phyloP scores from a whole-genome alignment of 2,888 invertebrate species.

The Torymus tubicola region DNA sequence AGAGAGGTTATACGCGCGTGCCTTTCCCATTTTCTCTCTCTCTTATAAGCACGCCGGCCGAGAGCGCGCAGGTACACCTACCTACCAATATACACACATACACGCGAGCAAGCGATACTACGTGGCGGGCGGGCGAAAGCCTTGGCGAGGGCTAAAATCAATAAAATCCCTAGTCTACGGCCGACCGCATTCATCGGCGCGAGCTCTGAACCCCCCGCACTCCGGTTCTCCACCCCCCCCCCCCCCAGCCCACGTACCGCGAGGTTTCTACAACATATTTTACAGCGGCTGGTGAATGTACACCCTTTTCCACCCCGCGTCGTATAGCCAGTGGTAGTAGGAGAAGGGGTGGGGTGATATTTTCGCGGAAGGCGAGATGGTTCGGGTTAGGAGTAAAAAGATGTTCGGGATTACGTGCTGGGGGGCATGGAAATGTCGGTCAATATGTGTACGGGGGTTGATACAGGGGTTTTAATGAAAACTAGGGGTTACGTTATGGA shows the following conservation, averaged over 20 bases:
- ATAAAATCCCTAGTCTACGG: constrained; percentile 74
- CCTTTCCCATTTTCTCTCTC: constrained; percentile 24
- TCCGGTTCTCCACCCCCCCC: background rate
- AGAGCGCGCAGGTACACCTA: too few relatives aligned
- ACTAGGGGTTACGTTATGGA: too few relatives aligned
- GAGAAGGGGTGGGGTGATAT: too few relatives aligned
- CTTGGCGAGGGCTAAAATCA: constrained; percentile 68
- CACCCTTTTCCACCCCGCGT: too few relatives aligned
- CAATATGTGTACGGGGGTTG: too few relatives aligned
- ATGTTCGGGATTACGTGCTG: constrained; percentile 46
- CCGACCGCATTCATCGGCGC: constrained; percentile 72
- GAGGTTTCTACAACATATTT: constrained; percentile 72
- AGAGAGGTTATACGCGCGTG: constrained; percentile 14
- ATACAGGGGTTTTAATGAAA: too few relatives aligned
- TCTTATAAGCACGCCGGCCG: background rate
- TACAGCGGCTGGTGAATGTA: constrained; percentile 58
- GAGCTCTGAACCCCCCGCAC: constrained; percentile 50
- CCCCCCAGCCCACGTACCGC: constrained; percentile 57
- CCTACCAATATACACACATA: too few relatives aligned
- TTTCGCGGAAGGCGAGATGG: constrained; percentile 58
- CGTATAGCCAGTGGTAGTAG: too few relatives aligned
- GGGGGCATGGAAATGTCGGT: too few relatives aligned
- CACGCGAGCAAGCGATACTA: too few relatives aligned
- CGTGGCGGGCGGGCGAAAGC: background rate
- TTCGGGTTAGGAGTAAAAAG: background rate